Evolutionary conservation across 1,140 invertebrate species (phyloP).

Genomic region (Hyphantria cunea): DNA sequence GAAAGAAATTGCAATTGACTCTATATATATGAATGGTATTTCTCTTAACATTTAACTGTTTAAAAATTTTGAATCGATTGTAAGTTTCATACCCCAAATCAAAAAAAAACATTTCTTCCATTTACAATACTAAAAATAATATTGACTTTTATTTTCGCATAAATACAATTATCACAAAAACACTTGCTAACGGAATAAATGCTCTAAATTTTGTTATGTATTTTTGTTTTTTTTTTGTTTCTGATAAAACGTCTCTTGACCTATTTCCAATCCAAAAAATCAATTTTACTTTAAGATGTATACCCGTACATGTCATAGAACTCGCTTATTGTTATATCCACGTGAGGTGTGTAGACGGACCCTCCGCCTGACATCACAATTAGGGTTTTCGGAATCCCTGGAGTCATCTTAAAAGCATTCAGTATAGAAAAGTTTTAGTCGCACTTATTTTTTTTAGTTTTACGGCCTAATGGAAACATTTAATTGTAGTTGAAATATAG

Average conservation of each 20-base stretch:
- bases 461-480: no score
- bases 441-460: no score
- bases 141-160: not conserved
- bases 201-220: not conserved
- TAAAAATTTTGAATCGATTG: no score
- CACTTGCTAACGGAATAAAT: conserved; percentile 15
- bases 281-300: conserved; percentile 27
- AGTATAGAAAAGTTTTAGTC: not conserved
- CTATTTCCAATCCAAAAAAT: conserved; percentile 20
- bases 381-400: not conserved
- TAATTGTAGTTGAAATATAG: no score
- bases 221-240: conserved; percentile 1
- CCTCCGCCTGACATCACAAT: not conserved
- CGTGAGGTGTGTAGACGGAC: conserved; percentile 5
- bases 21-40: not conserved
- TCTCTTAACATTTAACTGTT: not conserved
- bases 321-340: conserved; percentile 20
- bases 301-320: conserved; percentile 11
- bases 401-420: not conserved
- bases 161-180: conserved; percentile 4
- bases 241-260: conserved; percentile 20
- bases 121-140: not conserved
- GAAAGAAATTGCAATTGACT: no score
- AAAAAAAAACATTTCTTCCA: not conserved
- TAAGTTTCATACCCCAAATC: no score